A percentile compares a stretch with the other conserved stretches of the same genome.
These are phyloP conservation scores for Dexiosoma caninum DNA, from an alignment of 2,888 invertebrate genomes.

Conservation along the genomic window DNA sequence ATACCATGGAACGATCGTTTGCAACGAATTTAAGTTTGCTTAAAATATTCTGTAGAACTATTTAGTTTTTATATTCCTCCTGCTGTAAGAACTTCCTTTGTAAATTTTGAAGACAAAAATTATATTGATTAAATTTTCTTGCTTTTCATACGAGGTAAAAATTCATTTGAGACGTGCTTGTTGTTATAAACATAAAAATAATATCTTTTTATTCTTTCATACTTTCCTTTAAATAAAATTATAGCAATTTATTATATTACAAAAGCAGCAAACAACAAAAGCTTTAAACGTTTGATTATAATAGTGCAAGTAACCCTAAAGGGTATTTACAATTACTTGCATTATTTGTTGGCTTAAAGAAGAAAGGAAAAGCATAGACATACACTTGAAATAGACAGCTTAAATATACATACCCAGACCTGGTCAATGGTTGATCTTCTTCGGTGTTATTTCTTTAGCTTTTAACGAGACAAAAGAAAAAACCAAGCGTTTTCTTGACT, in stretches of 20 bases:
- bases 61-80: neutral
- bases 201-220: slow-evolving; percentile 27
- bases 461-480: neutral
- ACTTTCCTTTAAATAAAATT: slow-evolving; percentile 69
- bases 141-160: slow-evolving; percentile 17
- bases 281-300: slow-evolving; percentile 59
- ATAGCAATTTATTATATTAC: slow-evolving; percentile 75
- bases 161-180: neutral
- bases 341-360: slow-evolving; percentile 65
- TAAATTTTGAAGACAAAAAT: neutral
- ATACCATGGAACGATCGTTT: too few species aligned
- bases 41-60: neutral
- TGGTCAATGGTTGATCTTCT: slow-evolving; percentile 24
- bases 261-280: slow-evolving; percentile 45
- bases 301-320: slow-evolving; percentile 71
- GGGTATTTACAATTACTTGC: slow-evolving; percentile 76
- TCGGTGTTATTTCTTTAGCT: slow-evolving; percentile 3
- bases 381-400: slow-evolving; percentile 23
- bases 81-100: neutral
- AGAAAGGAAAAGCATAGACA: slow-evolving; percentile 17
- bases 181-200: slow-evolving; percentile 45
- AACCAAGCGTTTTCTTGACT: slow-evolving; percentile 4
- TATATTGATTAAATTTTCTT: slow-evolving; percentile 32
- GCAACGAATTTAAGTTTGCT: too few species aligned
- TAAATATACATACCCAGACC: slow-evolving; percentile 53